Conservation (phyloP, 2,888 invertebrate genomes). For the Conchocele bisecta region DNA sequence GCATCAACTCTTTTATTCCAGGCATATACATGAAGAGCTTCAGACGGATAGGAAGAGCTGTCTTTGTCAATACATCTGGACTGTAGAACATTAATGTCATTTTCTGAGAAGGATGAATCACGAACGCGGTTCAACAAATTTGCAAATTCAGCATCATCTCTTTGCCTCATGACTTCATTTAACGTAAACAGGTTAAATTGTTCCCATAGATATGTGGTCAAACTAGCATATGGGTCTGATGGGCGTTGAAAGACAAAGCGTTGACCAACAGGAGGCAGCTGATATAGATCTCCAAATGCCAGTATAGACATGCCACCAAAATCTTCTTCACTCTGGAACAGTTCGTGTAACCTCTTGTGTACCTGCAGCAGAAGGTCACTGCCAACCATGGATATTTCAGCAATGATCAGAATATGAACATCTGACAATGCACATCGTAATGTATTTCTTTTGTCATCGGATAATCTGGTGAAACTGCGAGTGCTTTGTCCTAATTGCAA, state of each 20-base stretch:
- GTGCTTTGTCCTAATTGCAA: not conserved
- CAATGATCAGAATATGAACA: slow-evolving; percentile 12
- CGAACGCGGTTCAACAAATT: not conserved
- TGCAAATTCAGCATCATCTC: not conserved
- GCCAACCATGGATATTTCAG: slow-evolving; percentile 23
- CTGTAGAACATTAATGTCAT: not conserved
- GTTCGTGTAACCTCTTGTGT: slow-evolving; percentile 2
- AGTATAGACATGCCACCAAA: slow-evolving; percentile 1
- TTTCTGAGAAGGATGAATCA: not conserved
- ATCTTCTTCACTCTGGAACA: not conserved
- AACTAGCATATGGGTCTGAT: not conserved
- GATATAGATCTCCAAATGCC: slow-evolving; percentile 1
- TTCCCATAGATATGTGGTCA: not conserved
- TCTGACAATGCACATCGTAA: not conserved
- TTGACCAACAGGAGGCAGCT: not conserved
- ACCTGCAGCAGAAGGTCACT: slow-evolving; percentile 15
- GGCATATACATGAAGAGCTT: slow-evolving; percentile 5
- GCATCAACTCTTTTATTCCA: not conserved
- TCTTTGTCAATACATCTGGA: not conserved
- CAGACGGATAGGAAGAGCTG: not conserved
- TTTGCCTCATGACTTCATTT: not conserved
- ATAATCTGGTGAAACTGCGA: slow-evolving; percentile 6
- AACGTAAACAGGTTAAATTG: not conserved
- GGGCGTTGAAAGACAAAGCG: not conserved
- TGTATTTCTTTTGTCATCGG: slow-evolving; percentile 20